Evolutionary conservation across 2,113 vertebrate species (phyloP), one percentile per base, ranked within the genome.

Genomic region (Nematolebias whitei): DNA sequence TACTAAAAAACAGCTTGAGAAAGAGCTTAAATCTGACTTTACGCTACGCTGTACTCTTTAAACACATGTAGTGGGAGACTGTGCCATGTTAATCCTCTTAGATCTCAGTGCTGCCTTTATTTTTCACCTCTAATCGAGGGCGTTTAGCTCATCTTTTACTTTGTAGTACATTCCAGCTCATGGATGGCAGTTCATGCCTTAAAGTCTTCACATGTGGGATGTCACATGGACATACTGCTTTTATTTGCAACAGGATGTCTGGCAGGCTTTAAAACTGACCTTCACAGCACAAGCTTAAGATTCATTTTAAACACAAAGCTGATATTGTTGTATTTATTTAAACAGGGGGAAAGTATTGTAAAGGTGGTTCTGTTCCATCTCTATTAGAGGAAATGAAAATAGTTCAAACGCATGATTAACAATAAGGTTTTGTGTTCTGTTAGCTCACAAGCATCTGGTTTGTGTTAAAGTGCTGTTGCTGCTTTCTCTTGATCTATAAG

Each of bases 361-460:
- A 53, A 50, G 13, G 16, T 6, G 38, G 19, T 51, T 5, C 32
- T 35, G 32, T 35, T 35, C 44, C 35, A 44, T 11, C 43, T 44
- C 43, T 44, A 24, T 78, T 16, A 38, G 23, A 76, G 12, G 47
- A 53, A 63, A 78, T 29, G 78, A 54, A 61, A 44, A 24, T 53
- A 43, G 63, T 52, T 40, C 48, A 39, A 65, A 39, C 50, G 54
- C 67, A 53, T 77, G 64, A 70, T 58, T 20, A 70, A 66, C 54
- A n/a, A 43, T 35, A 68, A 60, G 64, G 61, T 78, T 81, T 77
- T 70, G 78, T 77, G 68, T 73, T 81, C 45, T 75, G 61, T 68
- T 64, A 15, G 39, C 71, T 85, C 60, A 47, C 10, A 41, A 48
- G 49, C 58, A 52, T 88, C 76, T 81, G 65, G 54, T 83, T 85